Evolutionary conservation across 2,113 vertebrate genomes (phyloP).

Genomic region (Bujurquina vittata): DNA sequence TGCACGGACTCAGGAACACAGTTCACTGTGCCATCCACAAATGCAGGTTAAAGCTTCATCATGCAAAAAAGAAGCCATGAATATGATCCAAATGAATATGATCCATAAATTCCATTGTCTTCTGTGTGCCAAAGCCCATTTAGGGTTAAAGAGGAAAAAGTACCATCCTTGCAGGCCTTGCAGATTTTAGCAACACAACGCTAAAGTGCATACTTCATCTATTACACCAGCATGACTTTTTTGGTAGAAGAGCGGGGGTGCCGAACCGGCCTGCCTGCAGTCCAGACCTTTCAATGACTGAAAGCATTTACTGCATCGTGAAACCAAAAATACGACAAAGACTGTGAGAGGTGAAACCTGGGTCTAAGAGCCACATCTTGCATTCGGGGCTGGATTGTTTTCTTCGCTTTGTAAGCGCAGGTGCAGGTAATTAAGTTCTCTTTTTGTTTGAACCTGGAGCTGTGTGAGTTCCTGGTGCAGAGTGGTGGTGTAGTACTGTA

Average conservation of each 20-base stretch:
- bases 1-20: background rate
- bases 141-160: background rate
- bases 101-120: background rate
- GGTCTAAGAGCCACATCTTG: no score
- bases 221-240: background rate
- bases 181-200: background rate
- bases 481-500: no score
- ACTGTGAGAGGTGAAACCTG: background rate
- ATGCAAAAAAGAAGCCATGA: background rate
- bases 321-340: background rate
- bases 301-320: background rate
- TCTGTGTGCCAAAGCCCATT: background rate
- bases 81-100: background rate
- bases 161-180: background rate
- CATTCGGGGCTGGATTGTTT: no score
- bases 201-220: background rate
- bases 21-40: background rate
- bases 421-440: no score
- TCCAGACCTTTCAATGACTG: background rate
- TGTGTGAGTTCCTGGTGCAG: no score
- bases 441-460: no score
- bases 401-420: no score
- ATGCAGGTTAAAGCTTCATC: background rate
- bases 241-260: background rate
- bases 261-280: background rate